Conservation (phyloP, 2,888 invertebrate genomes). For the Azorinus chamasolen region DNA sequence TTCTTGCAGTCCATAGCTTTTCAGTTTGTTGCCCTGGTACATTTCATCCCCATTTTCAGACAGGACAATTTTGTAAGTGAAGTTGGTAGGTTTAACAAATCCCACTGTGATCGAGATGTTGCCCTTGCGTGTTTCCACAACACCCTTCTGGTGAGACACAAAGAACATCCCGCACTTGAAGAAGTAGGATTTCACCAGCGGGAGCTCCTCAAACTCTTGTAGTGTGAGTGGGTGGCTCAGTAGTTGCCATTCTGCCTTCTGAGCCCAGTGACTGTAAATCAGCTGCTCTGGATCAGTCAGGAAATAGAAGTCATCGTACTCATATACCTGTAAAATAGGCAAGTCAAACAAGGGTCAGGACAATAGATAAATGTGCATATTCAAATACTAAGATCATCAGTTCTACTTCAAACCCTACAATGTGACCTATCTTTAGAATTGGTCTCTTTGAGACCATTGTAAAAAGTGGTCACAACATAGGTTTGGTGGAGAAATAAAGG, state of each 20-base stretch:
- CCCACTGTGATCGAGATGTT: slow-evolving; percentile 84
- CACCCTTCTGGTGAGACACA: slow-evolving; percentile 83
- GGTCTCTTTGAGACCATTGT: too few relatives aligned
- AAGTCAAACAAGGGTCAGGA: too few relatives aligned
- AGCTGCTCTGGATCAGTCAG: slow-evolving; percentile 95
- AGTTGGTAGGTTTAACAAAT: slow-evolving; percentile 85
- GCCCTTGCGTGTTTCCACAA: slow-evolving; percentile 84
- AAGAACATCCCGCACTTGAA: slow-evolving; percentile 86
- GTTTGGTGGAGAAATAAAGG: too few relatives aligned
- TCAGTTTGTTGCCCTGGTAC: slow-evolving; percentile 83
- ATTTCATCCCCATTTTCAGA: slow-evolving; percentile 82
- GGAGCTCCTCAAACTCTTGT: slow-evolving; percentile 85
- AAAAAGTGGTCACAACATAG: too few relatives aligned
- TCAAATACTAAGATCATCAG: too few relatives aligned
- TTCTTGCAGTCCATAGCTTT: slow-evolving; percentile 85
- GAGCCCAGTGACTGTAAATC: slow-evolving; percentile 86
- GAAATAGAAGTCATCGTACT: slow-evolving; percentile 99
- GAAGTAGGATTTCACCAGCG: slow-evolving; percentile 86
- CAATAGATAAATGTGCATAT: too few relatives aligned
- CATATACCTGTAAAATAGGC: slow-evolving; percentile 89
- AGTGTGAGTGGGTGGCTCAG: slow-evolving; percentile 79
- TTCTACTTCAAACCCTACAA: too few relatives aligned
- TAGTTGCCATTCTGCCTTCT: slow-evolving; percentile 85
- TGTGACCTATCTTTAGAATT: too few relatives aligned
- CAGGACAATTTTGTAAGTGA: slow-evolving; percentile 86